phyloP scores from a whole-genome alignment of 2,797 vertebrate species.

The Helostoma temminkii region DNA sequence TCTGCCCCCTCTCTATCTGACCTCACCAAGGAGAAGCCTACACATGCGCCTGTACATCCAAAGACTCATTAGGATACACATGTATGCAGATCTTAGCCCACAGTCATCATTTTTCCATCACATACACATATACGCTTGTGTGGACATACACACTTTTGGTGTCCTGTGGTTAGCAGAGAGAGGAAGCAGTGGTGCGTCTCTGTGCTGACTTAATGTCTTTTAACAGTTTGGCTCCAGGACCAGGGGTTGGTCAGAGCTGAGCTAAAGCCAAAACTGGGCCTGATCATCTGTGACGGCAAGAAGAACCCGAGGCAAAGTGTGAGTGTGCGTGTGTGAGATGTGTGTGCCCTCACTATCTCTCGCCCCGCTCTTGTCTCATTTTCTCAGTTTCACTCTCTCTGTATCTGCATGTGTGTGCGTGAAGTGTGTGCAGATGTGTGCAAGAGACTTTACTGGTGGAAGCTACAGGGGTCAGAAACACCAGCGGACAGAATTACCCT shows the following conservation, averaged over 20 bases:
- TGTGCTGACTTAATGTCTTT: slow-evolving; percentile 85
- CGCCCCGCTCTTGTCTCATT: slow-evolving; percentile 61
- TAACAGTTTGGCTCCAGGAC: slow-evolving; percentile 84
- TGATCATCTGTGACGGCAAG: slow-evolving; percentile 82
- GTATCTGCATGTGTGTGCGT: slow-evolving; percentile 51
- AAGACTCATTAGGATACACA: slow-evolving; percentile 73
- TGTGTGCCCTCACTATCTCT: slow-evolving; percentile 41
- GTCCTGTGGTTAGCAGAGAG: slow-evolving; percentile 76
- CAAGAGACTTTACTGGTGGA: slow-evolving; percentile 50
- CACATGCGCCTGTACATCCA: slow-evolving; percentile 59
- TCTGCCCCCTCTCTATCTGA: slow-evolving; percentile 72
- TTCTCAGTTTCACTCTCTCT: slow-evolving; percentile 69
- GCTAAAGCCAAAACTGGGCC: slow-evolving; percentile 78
- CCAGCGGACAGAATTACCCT: slow-evolving; percentile 68
- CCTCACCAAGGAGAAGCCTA: slow-evolving; percentile 76
- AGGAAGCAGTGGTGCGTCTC: slow-evolving; percentile 79
- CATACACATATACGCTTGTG: slow-evolving; percentile 13
- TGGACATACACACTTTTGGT: slow-evolving; percentile 29
- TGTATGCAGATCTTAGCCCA: slow-evolving; percentile 61
- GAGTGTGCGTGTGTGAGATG: slow-evolving; percentile 28
- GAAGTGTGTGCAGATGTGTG: slow-evolving; percentile 60
- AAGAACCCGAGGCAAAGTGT: slow-evolving; percentile 74
- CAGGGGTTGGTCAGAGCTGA: slow-evolving; percentile 77
- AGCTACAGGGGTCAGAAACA: slow-evolving; percentile 74
- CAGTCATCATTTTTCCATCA: slow-evolving; percentile 53